A percentile compares a stretch with the other conserved stretches of the same genome.
phyloP scores from a whole-genome alignment of 2,797 vertebrate genomes.

The Otolemur crassicaudatus region DNA sequence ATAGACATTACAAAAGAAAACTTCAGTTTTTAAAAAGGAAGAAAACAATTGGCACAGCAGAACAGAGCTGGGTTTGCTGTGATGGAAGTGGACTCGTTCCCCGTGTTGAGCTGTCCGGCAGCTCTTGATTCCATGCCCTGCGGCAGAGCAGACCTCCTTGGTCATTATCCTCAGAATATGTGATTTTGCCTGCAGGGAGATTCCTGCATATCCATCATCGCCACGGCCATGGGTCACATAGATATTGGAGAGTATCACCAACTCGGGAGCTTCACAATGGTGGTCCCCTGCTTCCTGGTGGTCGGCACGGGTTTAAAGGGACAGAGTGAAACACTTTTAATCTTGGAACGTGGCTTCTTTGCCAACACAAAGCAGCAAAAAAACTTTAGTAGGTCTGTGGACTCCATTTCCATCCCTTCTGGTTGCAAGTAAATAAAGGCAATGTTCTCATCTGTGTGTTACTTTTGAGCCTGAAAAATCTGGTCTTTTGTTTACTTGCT shows the following conservation, averaged over 20 bases:
- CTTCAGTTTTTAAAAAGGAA: neutral
- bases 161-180: neutral
- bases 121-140: neutral
- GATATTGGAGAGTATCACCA: neutral
- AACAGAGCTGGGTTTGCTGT: neutral
- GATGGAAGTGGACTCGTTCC: neutral
- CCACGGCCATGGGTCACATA: neutral
- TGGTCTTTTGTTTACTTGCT: conserved; percentile 53
- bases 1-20: neutral
- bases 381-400: neutral
- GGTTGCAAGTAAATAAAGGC: conserved; percentile 2
- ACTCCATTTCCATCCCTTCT: conserved; percentile 17
- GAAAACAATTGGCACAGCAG: neutral
- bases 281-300: neutral
- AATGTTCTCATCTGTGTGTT: neutral
- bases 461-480: conserved; percentile 5
- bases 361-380: neutral
- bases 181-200: neutral
- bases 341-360: neutral
- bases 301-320: neutral
- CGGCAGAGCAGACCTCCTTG: neutral
- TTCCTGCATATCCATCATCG: neutral
- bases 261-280: neutral
- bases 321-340: neutral
- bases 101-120: neutral